phyloP scores from a whole-genome alignment of 1,140 invertebrate species.

The Drosophila willistoni region DNA sequence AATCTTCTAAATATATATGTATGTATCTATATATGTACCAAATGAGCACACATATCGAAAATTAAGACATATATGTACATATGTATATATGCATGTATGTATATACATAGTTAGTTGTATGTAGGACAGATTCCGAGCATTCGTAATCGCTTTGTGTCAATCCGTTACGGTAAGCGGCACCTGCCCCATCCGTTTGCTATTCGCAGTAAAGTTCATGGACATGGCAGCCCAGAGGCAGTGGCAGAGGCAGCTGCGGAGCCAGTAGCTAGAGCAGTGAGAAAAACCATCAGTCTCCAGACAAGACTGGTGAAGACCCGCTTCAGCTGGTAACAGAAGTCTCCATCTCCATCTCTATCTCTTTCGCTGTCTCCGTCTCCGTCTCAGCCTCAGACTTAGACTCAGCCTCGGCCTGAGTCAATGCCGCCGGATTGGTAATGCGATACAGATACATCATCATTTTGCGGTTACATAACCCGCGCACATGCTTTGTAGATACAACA shows the following conservation, averaged over 20 bases:
- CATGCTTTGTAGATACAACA: conserved; percentile 10
- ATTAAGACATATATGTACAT: not conserved
- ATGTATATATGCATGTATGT: not conserved
- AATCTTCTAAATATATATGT: too few relatives aligned
- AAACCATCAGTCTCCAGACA: conserved; percentile 12
- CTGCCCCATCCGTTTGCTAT: conserved; percentile 3
- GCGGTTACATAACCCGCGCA: conserved; percentile 11
- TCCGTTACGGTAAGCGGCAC: conserved; percentile 12
- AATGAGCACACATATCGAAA: too few relatives aligned
- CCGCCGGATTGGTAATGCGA: conserved; percentile 10
- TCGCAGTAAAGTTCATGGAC: conserved; percentile 6
- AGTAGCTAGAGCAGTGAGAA: not conserved
- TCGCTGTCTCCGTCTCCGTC: not conserved
- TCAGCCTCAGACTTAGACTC: not conserved
- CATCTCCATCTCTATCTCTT: too few relatives aligned
- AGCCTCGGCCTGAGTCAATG: conserved; percentile 7
- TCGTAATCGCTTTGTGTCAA: conserved; percentile 11
- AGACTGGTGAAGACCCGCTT: conserved; percentile 8
- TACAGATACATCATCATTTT: conserved; percentile 14
- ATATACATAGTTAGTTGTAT: not conserved
- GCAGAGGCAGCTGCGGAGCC: not conserved
- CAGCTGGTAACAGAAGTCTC: not conserved
- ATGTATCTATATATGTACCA: too few relatives aligned
- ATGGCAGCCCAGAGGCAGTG: not conserved
- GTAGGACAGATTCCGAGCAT: conserved; percentile 1